phyloP scores from a whole-genome alignment of 2,888 invertebrate species.

The Julus scanicus region DNA sequence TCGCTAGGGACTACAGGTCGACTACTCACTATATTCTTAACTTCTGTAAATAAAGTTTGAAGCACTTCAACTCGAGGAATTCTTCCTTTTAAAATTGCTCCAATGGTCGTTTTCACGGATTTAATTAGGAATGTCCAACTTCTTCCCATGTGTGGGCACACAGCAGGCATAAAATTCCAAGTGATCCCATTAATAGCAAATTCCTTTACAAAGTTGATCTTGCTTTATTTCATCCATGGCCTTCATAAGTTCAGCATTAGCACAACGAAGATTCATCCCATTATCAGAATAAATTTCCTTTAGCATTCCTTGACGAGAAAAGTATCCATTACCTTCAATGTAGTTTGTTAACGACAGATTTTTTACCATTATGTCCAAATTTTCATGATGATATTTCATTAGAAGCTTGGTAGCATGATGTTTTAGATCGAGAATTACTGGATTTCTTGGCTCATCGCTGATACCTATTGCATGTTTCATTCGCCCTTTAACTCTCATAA shows the following conservation, averaged over 20 bases:
- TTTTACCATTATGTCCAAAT: too few species aligned
- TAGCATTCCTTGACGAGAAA: too few species aligned
- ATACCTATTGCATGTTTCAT: background rate
- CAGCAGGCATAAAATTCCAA: background rate
- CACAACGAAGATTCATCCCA: background rate
- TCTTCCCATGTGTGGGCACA: background rate
- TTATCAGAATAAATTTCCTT: too few species aligned
- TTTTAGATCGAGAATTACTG: background rate
- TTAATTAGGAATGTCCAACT: background rate
- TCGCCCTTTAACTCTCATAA: background rate
- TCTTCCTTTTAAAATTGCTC: background rate
- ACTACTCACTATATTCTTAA: background rate
- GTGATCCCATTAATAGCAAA: background rate
- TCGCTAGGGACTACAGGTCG: background rate
- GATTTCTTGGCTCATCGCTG: background rate
- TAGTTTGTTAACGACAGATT: background rate
- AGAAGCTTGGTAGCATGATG: background rate
- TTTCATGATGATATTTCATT: background rate
- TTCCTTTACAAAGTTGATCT: background rate
- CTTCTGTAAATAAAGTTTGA: background rate
- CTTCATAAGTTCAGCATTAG: background rate
- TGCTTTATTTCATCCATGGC: too few species aligned
- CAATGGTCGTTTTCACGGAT: background rate
- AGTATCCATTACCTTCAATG: background rate
- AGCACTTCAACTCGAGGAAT: background rate